A percentile compares a stretch with the other conserved stretches of the same genome.
Evolutionary conservation across 2,888 invertebrate species (phyloP).

Genomic region (Caenorhabditis sulstoni): DNA sequence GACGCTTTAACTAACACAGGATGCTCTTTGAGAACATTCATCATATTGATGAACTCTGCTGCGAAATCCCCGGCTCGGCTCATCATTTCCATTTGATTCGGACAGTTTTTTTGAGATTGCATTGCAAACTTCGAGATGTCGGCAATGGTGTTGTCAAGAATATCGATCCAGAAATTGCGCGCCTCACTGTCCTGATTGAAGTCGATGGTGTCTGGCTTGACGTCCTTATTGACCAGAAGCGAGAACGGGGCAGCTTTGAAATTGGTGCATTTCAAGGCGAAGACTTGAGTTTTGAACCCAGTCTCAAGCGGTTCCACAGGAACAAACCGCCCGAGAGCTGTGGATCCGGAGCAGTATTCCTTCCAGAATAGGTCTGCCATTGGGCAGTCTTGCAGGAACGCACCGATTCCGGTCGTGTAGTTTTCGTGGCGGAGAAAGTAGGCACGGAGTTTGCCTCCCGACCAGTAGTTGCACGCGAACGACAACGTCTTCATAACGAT

Average conservation of each 20-base stretch:
- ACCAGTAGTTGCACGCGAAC: slow-evolving; percentile 86
- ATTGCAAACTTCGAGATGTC: slow-evolving; percentile 85
- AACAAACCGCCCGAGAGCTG: slow-evolving; percentile 83
- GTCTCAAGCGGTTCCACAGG: slow-evolving; percentile 62
- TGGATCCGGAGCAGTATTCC: slow-evolving; percentile 86
- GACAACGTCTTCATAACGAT: slow-evolving; percentile 86
- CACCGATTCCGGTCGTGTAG: slow-evolving; percentile 86
- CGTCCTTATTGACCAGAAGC: slow-evolving; percentile 83
- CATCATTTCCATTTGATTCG: slow-evolving; percentile 84
- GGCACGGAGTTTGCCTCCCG: slow-evolving; percentile 80
- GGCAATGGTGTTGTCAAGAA: slow-evolving; percentile 89
- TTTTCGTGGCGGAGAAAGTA: slow-evolving; percentile 87
- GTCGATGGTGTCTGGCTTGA: slow-evolving; percentile 90
- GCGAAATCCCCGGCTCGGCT: slow-evolving; percentile 89
- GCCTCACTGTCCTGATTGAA: slow-evolving; percentile 90
- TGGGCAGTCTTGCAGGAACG: slow-evolving; percentile 83
- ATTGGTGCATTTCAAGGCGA: slow-evolving; percentile 84
- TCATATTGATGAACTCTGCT: slow-evolving; percentile 88
- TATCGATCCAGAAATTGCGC: slow-evolving; percentile 91
- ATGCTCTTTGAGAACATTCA: slow-evolving; percentile 87
- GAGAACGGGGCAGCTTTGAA: slow-evolving; percentile 86
- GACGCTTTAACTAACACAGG: slow-evolving; percentile 82
- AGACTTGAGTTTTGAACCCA: slow-evolving; percentile 62
- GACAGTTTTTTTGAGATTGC: slow-evolving; percentile 87
- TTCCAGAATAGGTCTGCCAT: slow-evolving; percentile 84